Base-by-base conservation (phyloP, 2,888 invertebrate genomes). In the Imbricaverruca yamaguchii region DNA sequence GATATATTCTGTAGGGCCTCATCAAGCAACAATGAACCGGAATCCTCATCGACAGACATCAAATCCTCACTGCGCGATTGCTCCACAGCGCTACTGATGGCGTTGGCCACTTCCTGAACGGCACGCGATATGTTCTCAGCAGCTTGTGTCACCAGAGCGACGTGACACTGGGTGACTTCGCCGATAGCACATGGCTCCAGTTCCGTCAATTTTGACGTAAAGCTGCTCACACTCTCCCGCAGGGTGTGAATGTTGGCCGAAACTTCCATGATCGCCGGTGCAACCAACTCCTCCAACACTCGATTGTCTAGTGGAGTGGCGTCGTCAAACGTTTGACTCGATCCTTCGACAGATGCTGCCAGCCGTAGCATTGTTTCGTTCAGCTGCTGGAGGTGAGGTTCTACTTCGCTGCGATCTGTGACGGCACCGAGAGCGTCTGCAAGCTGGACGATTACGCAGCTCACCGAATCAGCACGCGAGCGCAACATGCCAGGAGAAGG, bases 291-390 rank as follows among this genome's bases (percentile, higher is more conserved):
- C 25, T 79, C 79, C 13, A 79, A 15, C 13, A 79, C 79, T 15
- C 79, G 25, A 18, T 79, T 79, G 25, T 79, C 79, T 8, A 79
- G 25, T 6, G 79, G 79, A 6, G 57, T 59, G 1, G 79, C 25
- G 25, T 79, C 79, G 25, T 79, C 79, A 57, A 79, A 59, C 25
- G 79, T 79, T 25, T 79, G 79, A 57, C 79, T 79, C 0, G 79
- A 79, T 3, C 57, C 57, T 23, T 79, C 79, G 0, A 79, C 79
- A 3, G 79, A 79, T 1, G 57, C n/a, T 2, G 79, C 79, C 56
- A 79, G 25, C 57, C 23, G 12, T 0, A 13, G 57, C 57, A 79
- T 23, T 6, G 57, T 25, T 11, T 57, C 79, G 13, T 56, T 59
- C 9, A 79, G 23, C 25, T 79, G 56, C 57, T 57, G 57, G 4